phyloP scores from a whole-genome alignment of 2,888 invertebrate species.

The Mythimna ferrago region DNA sequence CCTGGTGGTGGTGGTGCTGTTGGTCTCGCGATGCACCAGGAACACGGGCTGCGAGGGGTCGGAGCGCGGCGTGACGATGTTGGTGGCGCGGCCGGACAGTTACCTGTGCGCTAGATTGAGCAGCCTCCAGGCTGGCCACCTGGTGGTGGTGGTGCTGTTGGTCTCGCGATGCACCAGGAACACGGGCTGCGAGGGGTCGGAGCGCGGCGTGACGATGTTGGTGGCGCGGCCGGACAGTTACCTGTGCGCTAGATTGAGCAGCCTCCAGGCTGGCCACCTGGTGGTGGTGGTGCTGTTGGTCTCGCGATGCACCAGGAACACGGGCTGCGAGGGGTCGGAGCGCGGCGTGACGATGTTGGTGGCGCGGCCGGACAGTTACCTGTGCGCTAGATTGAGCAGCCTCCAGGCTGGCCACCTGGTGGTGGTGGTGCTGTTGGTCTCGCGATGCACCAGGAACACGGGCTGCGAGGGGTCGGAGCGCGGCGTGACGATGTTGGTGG shows the following conservation, averaged over 20 bases:
- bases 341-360: slow-evolving; percentile 95
- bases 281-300: slow-evolving; percentile 94
- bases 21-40: too few species aligned
- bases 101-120: slow-evolving; percentile 92
- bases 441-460: slow-evolving; percentile 95
- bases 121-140: slow-evolving; percentile 98
- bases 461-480: slow-evolving; percentile 97
- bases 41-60: not conserved
- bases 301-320: slow-evolving; percentile 95
- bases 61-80: not conserved
- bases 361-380: not conserved
- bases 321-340: slow-evolving; percentile 96
- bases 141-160: slow-evolving; percentile 94
- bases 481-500: slow-evolving; percentile 96
- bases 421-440: slow-evolving; percentile 93
- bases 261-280: slow-evolving; percentile 97
- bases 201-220: slow-evolving; percentile 96
- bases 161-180: slow-evolving; percentile 95
- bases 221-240: not conserved
- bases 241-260: slow-evolving; percentile 93
- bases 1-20: too few species aligned
- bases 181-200: slow-evolving; percentile 96
- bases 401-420: slow-evolving; percentile 98
- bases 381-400: slow-evolving; percentile 93
- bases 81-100: not conserved